A percentile compares a stretch with the other conserved stretches of the same genome.
These are phyloP conservation scores for Drosophila quasianomalipes DNA, from an alignment of 2,888 invertebrate genomes.

Conservation along the genomic window DNA sequence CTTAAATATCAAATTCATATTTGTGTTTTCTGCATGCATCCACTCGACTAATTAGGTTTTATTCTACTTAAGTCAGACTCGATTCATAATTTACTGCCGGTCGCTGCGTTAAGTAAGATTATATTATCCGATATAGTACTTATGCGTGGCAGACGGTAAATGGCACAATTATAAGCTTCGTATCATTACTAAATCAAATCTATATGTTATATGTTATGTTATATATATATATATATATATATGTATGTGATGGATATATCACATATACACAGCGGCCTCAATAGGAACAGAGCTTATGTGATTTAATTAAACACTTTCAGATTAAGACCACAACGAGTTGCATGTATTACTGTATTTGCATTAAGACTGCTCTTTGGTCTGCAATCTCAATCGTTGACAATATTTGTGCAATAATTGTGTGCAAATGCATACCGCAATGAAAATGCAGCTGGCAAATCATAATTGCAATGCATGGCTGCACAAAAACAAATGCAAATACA, in stretches of 20 bases:
- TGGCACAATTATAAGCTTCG: constrained; percentile 16
- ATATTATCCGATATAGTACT: not conserved
- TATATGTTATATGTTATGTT: not conserved
- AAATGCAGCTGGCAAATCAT: constrained; percentile 35
- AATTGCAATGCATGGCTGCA: constrained; percentile 17
- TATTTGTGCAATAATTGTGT: constrained; percentile 51
- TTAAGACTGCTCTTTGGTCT: constrained; percentile 5
- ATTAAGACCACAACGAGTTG: constrained; percentile 24
- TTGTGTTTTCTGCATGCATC: not conserved
- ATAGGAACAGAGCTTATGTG: constrained; percentile 45
- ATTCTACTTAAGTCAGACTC: not conserved
- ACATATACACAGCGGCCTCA: not conserved
- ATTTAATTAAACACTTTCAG: constrained; percentile 62
- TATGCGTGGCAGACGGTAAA: constrained; percentile 4
- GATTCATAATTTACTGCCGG: not conserved
- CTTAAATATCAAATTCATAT: not conserved
- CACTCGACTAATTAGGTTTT: not conserved
- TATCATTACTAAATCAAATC: not conserved
- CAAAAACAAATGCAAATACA: constrained; percentile 55
- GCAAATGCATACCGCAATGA: constrained; percentile 31
- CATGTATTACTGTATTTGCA: constrained; percentile 51
- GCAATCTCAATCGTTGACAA: constrained; percentile 32
- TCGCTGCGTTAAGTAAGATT: not conserved
- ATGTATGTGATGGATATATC: not conserved
- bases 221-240: not conserved